These are phyloP conservation scores for Heliconius eleuchia DNA, from an alignment of 1,140 invertebrate species.

Conservation along the genomic window DNA sequence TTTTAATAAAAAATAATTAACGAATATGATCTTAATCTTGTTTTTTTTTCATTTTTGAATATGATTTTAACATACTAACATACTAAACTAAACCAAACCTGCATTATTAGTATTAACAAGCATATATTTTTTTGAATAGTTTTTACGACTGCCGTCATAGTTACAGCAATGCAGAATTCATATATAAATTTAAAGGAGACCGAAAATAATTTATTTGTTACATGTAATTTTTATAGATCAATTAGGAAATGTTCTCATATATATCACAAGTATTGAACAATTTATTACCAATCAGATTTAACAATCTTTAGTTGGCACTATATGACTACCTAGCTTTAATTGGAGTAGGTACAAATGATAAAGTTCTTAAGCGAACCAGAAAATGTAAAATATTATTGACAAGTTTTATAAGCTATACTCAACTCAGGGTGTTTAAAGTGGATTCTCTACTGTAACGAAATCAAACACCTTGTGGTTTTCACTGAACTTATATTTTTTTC, in stretches of 20 bases:
- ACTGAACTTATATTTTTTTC: too few relatives aligned
- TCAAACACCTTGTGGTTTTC: too few relatives aligned
- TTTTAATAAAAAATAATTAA: too few relatives aligned
- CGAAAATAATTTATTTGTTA: background rate
- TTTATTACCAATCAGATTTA: background rate
- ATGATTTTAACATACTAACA: background rate
- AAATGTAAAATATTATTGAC: too few relatives aligned
- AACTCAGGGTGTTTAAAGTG: too few relatives aligned
- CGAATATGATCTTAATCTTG: too few relatives aligned
- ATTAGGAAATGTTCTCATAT: background rate
- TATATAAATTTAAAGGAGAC: background rate
- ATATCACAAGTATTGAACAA: background rate
- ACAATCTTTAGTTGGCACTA: background rate
- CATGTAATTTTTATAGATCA: background rate
- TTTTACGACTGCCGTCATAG: background rate
- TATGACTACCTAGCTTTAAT: background rate
- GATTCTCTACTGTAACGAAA: too few relatives aligned
- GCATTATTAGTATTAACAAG: background rate
- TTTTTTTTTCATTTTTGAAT: too few relatives aligned
- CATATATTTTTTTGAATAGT: background rate
- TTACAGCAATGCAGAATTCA: background rate
- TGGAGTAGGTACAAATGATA: background rate
- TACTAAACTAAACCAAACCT: background rate
- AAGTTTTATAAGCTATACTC: too few relatives aligned
- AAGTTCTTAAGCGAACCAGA: too few relatives aligned